Evolutionary conservation across 2,888 invertebrate species (phyloP), one percentile per base, ranked within the genome.

Genomic region (Chrysolina oricalcia): DNA sequence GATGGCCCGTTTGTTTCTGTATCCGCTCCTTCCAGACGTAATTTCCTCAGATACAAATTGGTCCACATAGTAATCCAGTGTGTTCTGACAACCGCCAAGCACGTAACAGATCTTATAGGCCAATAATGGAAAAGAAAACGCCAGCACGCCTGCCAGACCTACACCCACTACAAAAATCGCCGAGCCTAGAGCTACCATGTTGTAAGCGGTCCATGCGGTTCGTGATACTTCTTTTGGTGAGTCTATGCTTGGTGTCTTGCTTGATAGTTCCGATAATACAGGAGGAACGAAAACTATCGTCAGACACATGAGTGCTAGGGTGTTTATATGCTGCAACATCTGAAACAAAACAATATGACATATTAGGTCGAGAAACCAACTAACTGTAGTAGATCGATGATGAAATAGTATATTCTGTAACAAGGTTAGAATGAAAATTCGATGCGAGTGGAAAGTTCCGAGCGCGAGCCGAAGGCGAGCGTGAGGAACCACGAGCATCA

Each of bases 91-190:
- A 46, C 84, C 84, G 59, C 88, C 88, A 53, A 87, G 78, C 27
- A 86, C 70, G 74, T 85, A 87, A 75, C 88, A 88, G 27, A 88
- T 75, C 78, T 86, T 87, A 81, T 86, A 87, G 13, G 84, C 81
- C 71, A 86, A 78, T 66, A 87, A 56, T 6, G 87, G 87, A 67
- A 85, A 82, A 64, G 86, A 82, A 17, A 87, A 79, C 0, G 84
- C 83, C 48, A 83, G 63, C 27, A 86, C 27, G 5, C 83, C 79
- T 8, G 81, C 79, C 71, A 87, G 74, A 19, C 86, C 85, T 48
- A 82, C 81, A 56, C 83, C 83, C 15, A 83, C 84, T 13, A 83
- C 82, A n/a, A 86, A 83, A 48, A 83, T 75, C 10, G 83, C 85
- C 11, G 82, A 78, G 59, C 78, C 77, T 17, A 83, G 27, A 8